A percentile compares a stretch with the other conserved stretches of the same genome.
Conservation (phyloP, 2,888 invertebrate species). For the Apodemia mormo region DNA sequence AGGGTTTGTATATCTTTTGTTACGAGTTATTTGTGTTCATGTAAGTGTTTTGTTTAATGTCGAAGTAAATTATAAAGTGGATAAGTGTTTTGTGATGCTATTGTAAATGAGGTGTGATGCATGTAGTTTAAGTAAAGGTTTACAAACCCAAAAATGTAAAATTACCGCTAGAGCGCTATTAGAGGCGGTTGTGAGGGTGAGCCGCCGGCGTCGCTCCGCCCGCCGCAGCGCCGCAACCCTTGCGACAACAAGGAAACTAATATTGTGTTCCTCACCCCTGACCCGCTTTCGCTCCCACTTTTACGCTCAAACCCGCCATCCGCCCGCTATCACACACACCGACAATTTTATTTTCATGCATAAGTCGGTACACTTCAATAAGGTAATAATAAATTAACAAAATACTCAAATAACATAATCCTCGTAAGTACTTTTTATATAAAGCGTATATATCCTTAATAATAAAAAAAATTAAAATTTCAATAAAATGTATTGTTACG, state of each 20-base stretch:
- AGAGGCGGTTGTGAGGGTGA: conserved; percentile 74
- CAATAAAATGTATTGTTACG: too few relatives aligned
- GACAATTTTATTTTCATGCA: conserved; percentile 12
- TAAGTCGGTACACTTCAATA: conserved; percentile 20
- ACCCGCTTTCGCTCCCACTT: conserved; percentile 57
- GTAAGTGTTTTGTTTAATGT: conserved; percentile 36
- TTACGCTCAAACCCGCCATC: conserved; percentile 66
- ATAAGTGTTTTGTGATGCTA: conserved; percentile 37
- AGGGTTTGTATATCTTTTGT: conserved; percentile 78
- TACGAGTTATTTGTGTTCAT: conserved; percentile 41
- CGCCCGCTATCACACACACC: conserved; percentile 35
- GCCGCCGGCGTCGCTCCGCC: conserved; percentile 75
- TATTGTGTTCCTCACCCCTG: conserved; percentile 79
- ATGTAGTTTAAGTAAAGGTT: conserved; percentile 76
- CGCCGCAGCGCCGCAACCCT: conserved; percentile 80
- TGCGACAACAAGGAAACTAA: conserved; percentile 83
- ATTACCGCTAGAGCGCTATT: conserved; percentile 80
- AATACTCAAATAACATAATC: neutral
- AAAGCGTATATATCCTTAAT: too few relatives aligned
- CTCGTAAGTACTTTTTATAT: neutral
- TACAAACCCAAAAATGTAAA: conserved; percentile 80
- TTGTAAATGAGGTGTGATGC: conserved; percentile 39
- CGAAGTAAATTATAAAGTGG: conserved; percentile 31
- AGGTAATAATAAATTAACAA: neutral
- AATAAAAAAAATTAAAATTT: too few relatives aligned